A percentile compares a stretch with the other conserved stretches of the same genome.
Conservation (phyloP, 2,113 vertebrate species). For the Sinocyclocheilus maitianheensis region DNA sequence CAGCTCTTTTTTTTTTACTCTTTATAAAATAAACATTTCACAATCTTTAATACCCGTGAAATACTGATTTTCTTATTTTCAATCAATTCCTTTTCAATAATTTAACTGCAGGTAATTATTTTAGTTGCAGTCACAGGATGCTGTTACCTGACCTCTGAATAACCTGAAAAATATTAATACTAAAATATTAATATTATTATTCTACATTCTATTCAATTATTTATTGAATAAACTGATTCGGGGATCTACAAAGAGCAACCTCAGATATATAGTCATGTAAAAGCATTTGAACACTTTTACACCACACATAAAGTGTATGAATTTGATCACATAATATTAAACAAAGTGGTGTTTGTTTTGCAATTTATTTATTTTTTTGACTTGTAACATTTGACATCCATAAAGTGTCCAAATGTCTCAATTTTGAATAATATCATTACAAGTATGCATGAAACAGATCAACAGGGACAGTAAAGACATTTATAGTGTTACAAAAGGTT, state of each 20-base stretch:
- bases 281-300: background rate
- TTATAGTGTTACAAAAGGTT: background rate
- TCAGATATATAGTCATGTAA: background rate
- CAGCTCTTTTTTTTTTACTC: background rate
- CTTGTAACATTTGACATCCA: background rate
- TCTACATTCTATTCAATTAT: background rate
- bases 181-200: conserved; percentile 20
- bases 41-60: background rate
- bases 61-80: conserved; percentile 1
- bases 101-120: background rate
- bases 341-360: background rate
- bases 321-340: background rate
- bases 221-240: background rate
- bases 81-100: background rate
- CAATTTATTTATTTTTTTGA: background rate
- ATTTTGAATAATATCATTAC: too few species aligned
- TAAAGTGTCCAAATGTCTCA: too few species aligned
- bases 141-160: conserved; percentile 6
- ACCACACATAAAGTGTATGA: background rate
- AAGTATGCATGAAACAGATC: background rate
- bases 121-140: background rate
- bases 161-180: background rate
- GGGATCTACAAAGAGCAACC: background rate
- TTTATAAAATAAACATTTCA: background rate
- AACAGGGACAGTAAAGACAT: background rate